Evolutionary conservation across 1,140 invertebrate genomes (phyloP).

Genomic region (Charaxes varanes): DNA sequence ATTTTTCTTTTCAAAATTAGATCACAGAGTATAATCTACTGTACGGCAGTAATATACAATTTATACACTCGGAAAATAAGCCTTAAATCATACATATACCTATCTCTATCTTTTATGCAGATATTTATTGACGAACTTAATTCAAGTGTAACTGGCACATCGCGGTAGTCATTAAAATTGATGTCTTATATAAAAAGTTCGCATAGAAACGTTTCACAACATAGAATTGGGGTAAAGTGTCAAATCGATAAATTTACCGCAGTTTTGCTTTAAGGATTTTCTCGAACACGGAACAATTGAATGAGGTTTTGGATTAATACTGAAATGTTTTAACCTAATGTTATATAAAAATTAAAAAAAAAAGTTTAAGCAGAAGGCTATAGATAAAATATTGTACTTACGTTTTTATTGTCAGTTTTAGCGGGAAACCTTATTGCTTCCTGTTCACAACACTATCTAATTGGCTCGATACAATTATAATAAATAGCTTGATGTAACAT

Average conservation of each 20-base stretch:
- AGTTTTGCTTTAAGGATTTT: conserved; percentile 65
- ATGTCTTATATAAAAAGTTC: conserved; percentile 29
- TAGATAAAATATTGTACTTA: conserved; percentile 29
- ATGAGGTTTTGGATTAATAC: conserved; percentile 1
- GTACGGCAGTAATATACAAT: too few relatives aligned
- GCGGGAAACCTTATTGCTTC: conserved; percentile 30
- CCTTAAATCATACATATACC: too few relatives aligned
- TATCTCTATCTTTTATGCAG: too few relatives aligned
- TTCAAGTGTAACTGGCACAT: conserved; percentile 2
- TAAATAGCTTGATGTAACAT: conserved; percentile 50
- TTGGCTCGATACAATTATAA: conserved; percentile 48
- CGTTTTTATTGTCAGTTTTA: conserved; percentile 57
- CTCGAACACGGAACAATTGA: conserved; percentile 1
- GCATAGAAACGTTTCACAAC: conserved; percentile 40
- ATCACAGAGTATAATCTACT: too few relatives aligned
- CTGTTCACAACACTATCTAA: conserved; percentile 59
- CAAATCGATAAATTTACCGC: conserved; percentile 75
- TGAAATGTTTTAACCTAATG: too few relatives aligned
- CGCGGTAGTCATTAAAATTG: conserved; percentile 13
- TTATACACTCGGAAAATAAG: too few relatives aligned
- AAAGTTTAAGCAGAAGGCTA: neutral
- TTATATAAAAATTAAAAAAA: too few relatives aligned
- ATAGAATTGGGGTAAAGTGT: conserved; percentile 56
- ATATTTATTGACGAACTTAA: too few relatives aligned
- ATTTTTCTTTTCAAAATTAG: too few relatives aligned